A percentile compares a stretch with the other conserved stretches of the same genome.
Conservation (phyloP, 2,113 vertebrate genomes). For the Macroglossus sobrinus region DNA sequence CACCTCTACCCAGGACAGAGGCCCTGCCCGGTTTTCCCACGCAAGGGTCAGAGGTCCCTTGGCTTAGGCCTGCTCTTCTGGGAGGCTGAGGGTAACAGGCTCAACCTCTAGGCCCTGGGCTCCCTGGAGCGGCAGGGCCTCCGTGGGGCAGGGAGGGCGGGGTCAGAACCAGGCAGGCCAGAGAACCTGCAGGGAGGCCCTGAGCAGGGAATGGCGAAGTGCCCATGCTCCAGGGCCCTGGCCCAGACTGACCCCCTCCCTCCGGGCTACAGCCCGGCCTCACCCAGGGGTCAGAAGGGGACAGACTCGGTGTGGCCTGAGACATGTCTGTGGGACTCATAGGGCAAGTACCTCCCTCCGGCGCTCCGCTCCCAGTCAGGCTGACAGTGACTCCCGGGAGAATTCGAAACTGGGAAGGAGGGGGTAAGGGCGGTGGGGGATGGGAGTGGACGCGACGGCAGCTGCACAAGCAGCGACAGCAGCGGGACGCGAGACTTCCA, state of each 20-base stretch:
- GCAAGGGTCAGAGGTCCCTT: slow-evolving; percentile 53
- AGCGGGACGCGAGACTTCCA: neutral
- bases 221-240: neutral
- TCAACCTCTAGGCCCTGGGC: slow-evolving; percentile 1
- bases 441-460: slow-evolving; percentile 1
- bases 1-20: neutral
- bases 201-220: neutral
- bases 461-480: neutral
- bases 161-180: neutral
- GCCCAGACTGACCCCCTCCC: neutral
- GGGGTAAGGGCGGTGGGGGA: slow-evolving; percentile 11
- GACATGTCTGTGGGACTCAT: neutral
- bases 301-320: neutral
- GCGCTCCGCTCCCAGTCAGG: neutral
- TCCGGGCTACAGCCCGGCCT: neutral
- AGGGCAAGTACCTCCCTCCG: neutral
- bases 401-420: slow-evolving; percentile 46
- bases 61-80: slow-evolving; percentile 13
- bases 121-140: neutral
- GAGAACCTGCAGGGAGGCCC: neutral
- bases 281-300: accelerated
- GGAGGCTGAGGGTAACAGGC: neutral
- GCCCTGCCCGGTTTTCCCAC: slow-evolving; percentile 2
- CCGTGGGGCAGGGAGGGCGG: neutral
- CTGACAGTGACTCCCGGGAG: slow-evolving; percentile 60